Evolutionary conservation across 2,888 invertebrate species (phyloP).

Genomic region (Aporophyla nigra): DNA sequence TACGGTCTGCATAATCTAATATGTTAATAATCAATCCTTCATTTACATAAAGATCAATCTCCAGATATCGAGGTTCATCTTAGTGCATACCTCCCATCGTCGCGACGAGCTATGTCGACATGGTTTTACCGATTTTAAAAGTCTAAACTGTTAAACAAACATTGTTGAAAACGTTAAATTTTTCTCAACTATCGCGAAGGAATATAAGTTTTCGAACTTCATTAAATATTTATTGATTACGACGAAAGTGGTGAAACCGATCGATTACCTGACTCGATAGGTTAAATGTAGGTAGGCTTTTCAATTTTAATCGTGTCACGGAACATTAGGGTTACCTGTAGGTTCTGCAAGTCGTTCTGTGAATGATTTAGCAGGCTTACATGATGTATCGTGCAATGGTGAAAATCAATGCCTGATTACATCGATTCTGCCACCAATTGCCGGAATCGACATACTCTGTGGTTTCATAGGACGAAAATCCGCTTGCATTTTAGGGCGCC

Average conservation of each 20-base stretch:
- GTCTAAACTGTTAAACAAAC: neutral
- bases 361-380: slow-evolving; percentile 10
- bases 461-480: neutral
- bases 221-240: slow-evolving; percentile 6
- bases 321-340: neutral
- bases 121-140: neutral
- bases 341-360: neutral
- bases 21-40: neutral
- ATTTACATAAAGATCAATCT: slow-evolving; percentile 8
- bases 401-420: neutral
- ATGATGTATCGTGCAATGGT: neutral
- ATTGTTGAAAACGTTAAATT: neutral
- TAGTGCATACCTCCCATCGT: neutral
- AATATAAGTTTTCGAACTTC: neutral
- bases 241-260: neutral
- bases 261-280: neutral
- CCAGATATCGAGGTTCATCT: neutral
- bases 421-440: too few relatives aligned
- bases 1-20: neutral
- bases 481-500: neutral
- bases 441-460: neutral
- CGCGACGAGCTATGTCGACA: neutral
- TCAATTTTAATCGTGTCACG: neutral
- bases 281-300: neutral
- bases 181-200: neutral